Conservation (phyloP, 2,113 vertebrate species). For the Stomatorhinus ivindoensis region DNA sequence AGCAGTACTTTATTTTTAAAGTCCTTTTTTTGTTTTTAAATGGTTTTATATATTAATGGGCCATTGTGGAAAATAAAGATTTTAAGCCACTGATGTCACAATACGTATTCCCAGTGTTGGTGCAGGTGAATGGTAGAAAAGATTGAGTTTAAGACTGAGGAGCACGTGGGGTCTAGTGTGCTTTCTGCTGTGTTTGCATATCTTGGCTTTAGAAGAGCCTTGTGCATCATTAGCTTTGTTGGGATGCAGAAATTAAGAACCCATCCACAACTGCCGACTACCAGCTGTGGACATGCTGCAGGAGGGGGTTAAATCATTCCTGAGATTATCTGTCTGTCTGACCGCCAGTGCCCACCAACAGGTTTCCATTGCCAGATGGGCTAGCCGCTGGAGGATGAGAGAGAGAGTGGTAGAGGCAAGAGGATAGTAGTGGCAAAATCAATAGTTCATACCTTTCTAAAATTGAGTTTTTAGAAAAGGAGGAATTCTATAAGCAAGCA, state of each 20-base stretch:
- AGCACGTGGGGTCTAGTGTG: not conserved
- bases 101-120: not conserved
- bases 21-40: not conserved
- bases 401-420: not conserved
- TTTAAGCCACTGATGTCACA: not conserved
- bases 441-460: constrained; percentile 28
- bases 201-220: not conserved
- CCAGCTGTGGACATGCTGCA: not conserved
- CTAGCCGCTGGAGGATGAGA: not conserved
- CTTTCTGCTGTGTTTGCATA: not conserved
- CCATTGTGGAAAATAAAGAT: not conserved
- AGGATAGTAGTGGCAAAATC: constrained; percentile 16
- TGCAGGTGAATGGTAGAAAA: not conserved
- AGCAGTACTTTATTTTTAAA: not conserved
- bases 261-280: not conserved
- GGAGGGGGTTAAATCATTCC: constrained; percentile 7
- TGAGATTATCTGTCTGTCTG: not conserved
- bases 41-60: not conserved
- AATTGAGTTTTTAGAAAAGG: constrained; percentile 30
- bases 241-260: not conserved
- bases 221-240: not conserved
- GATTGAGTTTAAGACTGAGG: not conserved
- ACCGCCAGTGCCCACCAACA: not conserved
- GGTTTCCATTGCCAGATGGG: not conserved
- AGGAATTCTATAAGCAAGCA: constrained; percentile 28